Percentiles rank a stretch among this genome's conserved stretches.
Evolutionary conservation across 2,888 invertebrate species (phyloP).

Genomic region (Plagodis pulveraria): DNA sequence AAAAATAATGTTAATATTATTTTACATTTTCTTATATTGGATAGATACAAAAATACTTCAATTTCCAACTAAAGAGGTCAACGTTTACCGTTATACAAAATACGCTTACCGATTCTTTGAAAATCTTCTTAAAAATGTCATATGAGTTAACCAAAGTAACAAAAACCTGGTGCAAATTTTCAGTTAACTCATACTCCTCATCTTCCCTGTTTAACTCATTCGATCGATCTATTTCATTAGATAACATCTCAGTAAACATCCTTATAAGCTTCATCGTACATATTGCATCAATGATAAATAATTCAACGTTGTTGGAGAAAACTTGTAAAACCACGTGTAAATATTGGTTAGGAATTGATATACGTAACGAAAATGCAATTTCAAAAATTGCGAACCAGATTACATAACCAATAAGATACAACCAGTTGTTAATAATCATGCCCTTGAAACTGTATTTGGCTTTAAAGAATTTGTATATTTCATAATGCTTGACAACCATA

Average conservation of each 20-base stretch:
- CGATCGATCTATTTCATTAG: no score
- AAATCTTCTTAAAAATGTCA: neutral
- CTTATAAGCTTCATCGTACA: slow-evolving; percentile 7
- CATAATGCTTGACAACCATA: slow-evolving; percentile 1
- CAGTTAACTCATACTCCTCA: no score
- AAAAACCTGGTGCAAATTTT: no score
- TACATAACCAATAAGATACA: neutral
- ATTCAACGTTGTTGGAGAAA: neutral
- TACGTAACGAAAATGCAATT: neutral
- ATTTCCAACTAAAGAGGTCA: no score
- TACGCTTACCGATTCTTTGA: slow-evolving; percentile 7
- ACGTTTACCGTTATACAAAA: no score
- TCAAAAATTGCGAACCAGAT: neutral
- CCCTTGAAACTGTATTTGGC: neutral
- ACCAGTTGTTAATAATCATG: slow-evolving; percentile 1
- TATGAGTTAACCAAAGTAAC: neutral
- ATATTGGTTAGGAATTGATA: neutral
- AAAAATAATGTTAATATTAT: no score
- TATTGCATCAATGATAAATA: slow-evolving; percentile 10
- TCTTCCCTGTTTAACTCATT: no score
- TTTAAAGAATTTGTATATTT: slow-evolving; percentile 14
- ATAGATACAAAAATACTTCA: no score
- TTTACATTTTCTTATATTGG: no score
- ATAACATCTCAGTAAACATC: slow-evolving; percentile 7
- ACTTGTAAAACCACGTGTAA: neutral